A percentile compares a stretch with the other conserved stretches of the same genome.
These are phyloP conservation scores for Percina caprodes DNA, from an alignment of 2,113 vertebrate genomes.

Conservation along the genomic window DNA sequence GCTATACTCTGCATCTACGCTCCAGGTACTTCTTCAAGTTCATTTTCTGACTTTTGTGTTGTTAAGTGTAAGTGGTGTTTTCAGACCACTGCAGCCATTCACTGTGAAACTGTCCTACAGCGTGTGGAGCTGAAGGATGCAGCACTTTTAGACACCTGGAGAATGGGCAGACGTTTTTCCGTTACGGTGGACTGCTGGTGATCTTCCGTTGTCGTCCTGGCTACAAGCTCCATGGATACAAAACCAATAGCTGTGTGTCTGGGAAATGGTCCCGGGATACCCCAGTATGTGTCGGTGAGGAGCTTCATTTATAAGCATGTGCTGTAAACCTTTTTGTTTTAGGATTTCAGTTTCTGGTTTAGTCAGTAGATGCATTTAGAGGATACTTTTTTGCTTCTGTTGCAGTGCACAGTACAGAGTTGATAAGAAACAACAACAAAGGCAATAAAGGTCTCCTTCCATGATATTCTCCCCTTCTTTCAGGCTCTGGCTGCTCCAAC, in stretches of 20 bases:
- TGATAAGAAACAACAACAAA: background rate
- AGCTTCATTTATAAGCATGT: background rate
- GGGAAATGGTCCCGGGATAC: slow-evolving; percentile 77
- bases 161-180: slow-evolving; percentile 81
- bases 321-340: background rate
- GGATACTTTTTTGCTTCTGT: background rate
- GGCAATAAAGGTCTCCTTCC: background rate
- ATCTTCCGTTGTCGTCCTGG: slow-evolving; percentile 78
- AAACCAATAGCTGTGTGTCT: slow-evolving; percentile 80
- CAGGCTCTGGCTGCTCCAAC: slow-evolving; percentile 72
- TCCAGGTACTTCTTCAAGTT: slow-evolving; percentile 56
- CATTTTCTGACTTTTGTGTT: background rate
- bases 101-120: slow-evolving; percentile 34
- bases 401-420: background rate
- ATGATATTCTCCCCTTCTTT: background rate
- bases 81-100: background rate
- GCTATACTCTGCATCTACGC: slow-evolving; percentile 42
- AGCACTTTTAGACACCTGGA: slow-evolving; percentile 68
- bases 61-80: background rate
- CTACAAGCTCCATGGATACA: slow-evolving; percentile 77
- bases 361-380: background rate
- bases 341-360: background rate
- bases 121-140: slow-evolving; percentile 51
- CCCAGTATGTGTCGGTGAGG: slow-evolving; percentile 79
- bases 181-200: slow-evolving; percentile 78